Evolutionary conservation across 2,113 vertebrate species (phyloP), one percentile per base, ranked within the genome.

Genomic region (Coryphaenoides rupestris): DNA sequence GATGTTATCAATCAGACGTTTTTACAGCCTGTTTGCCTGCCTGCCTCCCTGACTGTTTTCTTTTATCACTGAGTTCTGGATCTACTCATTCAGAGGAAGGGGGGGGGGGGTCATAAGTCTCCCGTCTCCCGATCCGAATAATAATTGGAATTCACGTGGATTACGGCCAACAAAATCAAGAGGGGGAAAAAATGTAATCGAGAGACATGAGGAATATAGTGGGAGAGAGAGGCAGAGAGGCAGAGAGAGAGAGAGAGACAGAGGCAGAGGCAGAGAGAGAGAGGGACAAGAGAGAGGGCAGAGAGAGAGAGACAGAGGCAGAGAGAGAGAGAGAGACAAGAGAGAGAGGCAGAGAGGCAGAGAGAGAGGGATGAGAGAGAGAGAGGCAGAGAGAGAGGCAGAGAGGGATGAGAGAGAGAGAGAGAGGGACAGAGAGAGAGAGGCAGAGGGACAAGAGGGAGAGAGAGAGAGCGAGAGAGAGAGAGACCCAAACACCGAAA

Each of bases 71-170:
- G 59, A 68, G 54, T 65, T 83, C 28, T 16, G 13, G 17, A 67
- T 85, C 72, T 78, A 72, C 80, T 76, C 66, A 68, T 63, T 66
- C 72, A 74, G 82, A 74, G 53, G 61, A 80, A 83, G 78, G 80
- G 80, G 74, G 78, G 81, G n/a, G 68, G 40, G 74, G 78, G 81
- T 71, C 75, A 86, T 88, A 84, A 63, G 73, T 83, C 79, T 68
- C 15, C 16, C 47, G 2, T 9, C n/a, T n/a, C 1, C 47, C 13
- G 73, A 81, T 74, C 78, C 73, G 72, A 73, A 74, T 62, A n/a
- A n/a, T n/a, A n/a, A n/a, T n/a, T n/a, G 10, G 16, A 45, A 73
- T 70, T 77, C 74, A 76, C 63, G 74, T 71, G 66, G 72, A n/a
- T 5, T 5, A 1, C 47, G 47, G 17, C 47, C 17, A 49, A 56